Conservation (phyloP, 37 sponge, comb jelly and placozoan genomes). For the Bolinopsis microptera region DNA sequence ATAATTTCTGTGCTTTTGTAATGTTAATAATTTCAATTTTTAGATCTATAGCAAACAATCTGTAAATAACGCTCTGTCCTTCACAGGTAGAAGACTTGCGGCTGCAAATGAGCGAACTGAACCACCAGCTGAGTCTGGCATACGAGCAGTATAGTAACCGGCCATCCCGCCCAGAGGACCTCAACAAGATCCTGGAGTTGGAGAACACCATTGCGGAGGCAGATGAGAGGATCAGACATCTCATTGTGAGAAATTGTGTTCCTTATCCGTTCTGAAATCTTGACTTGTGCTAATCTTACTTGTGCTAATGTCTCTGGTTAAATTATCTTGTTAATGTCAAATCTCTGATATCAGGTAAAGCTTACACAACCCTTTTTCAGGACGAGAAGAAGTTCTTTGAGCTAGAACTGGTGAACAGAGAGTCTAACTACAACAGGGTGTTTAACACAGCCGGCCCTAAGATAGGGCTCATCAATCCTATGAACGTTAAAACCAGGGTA, state of each 20-base stretch:
- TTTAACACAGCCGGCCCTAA: conserved; percentile 83
- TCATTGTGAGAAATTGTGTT: conserved; percentile 68
- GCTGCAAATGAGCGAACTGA: conserved; percentile 9
- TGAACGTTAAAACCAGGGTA: conserved; percentile 65
- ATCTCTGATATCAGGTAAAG: no score
- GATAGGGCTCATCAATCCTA: conserved; percentile 71
- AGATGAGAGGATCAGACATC: conserved; percentile 70
- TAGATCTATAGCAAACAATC: no score
- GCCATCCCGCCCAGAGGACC: conserved; percentile 82
- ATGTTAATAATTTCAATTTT: no score
- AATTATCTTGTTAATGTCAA: not conserved
- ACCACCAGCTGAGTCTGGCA: conserved; percentile 27
- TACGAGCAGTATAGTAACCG: conserved; percentile 70
- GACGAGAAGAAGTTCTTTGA: conserved; percentile 85
- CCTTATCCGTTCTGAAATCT: not conserved
- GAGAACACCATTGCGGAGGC: conserved; percentile 66
- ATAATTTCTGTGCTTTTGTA: no score
- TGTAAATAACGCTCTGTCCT: no score
- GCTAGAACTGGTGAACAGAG: conserved; percentile 90
- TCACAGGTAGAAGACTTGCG: not conserved
- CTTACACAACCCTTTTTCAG: no score
- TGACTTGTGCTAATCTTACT: not conserved
- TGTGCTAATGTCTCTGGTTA: not conserved
- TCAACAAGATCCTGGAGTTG: conserved; percentile 75
- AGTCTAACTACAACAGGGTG: conserved; percentile 92